Percentiles rank a stretch among this genome's conserved stretches.
Evolutionary conservation across 2,797 vertebrate genomes (phyloP).

Genomic region (Neosalanx taihuensis): DNA sequence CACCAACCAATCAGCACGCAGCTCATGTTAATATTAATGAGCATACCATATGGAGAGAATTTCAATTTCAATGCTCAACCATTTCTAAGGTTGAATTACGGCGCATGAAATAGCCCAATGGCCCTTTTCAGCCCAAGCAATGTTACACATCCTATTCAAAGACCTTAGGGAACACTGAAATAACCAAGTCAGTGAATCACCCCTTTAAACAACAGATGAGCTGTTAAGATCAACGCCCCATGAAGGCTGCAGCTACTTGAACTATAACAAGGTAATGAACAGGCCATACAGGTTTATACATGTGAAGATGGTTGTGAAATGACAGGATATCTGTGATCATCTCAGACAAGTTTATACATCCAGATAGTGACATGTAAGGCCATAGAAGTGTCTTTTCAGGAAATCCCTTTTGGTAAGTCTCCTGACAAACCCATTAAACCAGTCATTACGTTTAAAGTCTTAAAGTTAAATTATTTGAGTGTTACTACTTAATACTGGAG

Average conservation of each 20-base stretch:
- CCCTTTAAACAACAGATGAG: too few species aligned
- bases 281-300: slow-evolving; percentile 49
- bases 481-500: slow-evolving; percentile 23
- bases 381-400: slow-evolving; percentile 50
- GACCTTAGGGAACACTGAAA: too few species aligned
- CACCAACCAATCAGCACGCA: too few species aligned
- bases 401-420: slow-evolving; percentile 44
- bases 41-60: too few species aligned
- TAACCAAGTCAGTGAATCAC: too few species aligned
- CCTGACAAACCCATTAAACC: slow-evolving; percentile 55
- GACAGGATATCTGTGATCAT: slow-evolving; percentile 50
- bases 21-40: too few species aligned
- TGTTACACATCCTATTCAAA: too few species aligned
- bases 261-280: slow-evolving; percentile 25
- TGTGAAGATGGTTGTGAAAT: slow-evolving; percentile 30
- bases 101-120: too few species aligned
- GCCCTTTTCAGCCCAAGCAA: too few species aligned
- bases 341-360: slow-evolving; percentile 35
- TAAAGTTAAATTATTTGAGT: not conserved
- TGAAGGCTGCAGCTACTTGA: slow-evolving; percentile 11
- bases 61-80: too few species aligned
- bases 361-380: slow-evolving; percentile 67
- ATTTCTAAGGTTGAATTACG: too few species aligned
- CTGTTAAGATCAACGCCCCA: slow-evolving; percentile 5
- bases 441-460: slow-evolving; percentile 43